Evolutionary conservation across 2,888 invertebrate species (phyloP).

Genomic region (Thymelicus acteon): DNA sequence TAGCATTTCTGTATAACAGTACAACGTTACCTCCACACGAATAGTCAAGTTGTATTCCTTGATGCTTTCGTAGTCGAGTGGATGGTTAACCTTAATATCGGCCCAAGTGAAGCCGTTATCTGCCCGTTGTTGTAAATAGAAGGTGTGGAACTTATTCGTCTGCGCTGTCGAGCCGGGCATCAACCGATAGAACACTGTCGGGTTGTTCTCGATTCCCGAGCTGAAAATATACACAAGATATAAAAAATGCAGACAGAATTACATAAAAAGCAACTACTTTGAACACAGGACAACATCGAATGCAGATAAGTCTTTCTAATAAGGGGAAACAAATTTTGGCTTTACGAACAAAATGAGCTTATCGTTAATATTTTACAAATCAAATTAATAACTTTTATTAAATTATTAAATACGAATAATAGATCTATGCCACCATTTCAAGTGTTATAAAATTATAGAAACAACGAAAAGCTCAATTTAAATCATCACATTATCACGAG

Average conservation of each 20-base stretch:
- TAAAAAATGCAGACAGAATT: slow-evolving; percentile 40
- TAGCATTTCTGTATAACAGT: background rate
- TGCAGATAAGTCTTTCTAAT: slow-evolving; percentile 39
- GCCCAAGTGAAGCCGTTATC: slow-evolving; percentile 98
- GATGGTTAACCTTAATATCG: slow-evolving; percentile 98
- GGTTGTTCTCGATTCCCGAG: slow-evolving; percentile 98
- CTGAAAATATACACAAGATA: slow-evolving; percentile 83
- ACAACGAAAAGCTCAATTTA: slow-evolving; percentile 4
- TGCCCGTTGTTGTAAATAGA: slow-evolving; percentile 96
- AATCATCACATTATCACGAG: background rate
- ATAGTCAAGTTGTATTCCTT: slow-evolving; percentile 98
- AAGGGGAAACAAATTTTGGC: slow-evolving; percentile 21
- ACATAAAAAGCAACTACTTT: slow-evolving; percentile 51
- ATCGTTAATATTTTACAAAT: background rate
- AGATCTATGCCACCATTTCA: background rate
- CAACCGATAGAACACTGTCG: slow-evolving; percentile 96
- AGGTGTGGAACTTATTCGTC: slow-evolving; percentile 97
- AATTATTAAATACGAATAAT: no score
- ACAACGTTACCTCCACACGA: slow-evolving; percentile 93
- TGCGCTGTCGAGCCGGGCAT: slow-evolving; percentile 98
- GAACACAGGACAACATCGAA: slow-evolving; percentile 63
- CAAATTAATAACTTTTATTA: no score
- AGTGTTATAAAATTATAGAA: background rate
- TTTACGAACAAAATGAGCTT: slow-evolving; percentile 21
- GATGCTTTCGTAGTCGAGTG: slow-evolving; percentile 96